Evolutionary conservation across 2,797 vertebrate genomes (phyloP).

Genomic region (Megalops cyprinoides): DNA sequence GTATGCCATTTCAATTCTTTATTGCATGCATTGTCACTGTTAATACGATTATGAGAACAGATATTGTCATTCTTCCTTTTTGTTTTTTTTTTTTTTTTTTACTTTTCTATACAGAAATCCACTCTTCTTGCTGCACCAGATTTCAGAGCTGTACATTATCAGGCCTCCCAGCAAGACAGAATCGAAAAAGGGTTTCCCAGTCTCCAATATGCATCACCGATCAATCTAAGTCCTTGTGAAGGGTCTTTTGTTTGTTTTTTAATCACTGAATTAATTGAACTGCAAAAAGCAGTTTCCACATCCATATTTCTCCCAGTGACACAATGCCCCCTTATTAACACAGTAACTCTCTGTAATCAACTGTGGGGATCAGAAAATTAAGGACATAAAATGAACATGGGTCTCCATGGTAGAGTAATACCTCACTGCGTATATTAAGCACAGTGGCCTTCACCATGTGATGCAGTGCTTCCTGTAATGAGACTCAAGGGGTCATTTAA

Average conservation of each 20-base stretch:
- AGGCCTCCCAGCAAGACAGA: background rate
- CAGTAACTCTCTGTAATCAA: background rate
- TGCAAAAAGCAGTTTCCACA: background rate
- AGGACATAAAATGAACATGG: background rate
- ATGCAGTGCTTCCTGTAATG: background rate
- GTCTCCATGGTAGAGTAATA: constrained; percentile 10
- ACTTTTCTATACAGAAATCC: background rate
- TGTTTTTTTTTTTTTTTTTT: background rate
- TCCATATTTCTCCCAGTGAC: background rate
- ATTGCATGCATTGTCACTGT: background rate
- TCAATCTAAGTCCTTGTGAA: background rate
- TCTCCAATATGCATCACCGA: background rate
- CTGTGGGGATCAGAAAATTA: background rate
- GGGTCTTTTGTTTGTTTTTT: constrained; percentile 8
- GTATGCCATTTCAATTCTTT: background rate
- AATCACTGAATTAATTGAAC: background rate
- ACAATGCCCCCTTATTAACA: background rate
- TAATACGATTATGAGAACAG: background rate
- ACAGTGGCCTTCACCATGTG: background rate
- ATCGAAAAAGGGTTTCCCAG: background rate
- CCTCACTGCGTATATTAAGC: background rate
- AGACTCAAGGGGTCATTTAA: background rate
- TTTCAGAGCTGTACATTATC: background rate
- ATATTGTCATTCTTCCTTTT: background rate
- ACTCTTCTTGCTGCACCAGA: background rate